These are phyloP conservation scores for Danionella cerebrum DNA, from an alignment of 2,113 vertebrate species.

Conservation along the genomic window DNA sequence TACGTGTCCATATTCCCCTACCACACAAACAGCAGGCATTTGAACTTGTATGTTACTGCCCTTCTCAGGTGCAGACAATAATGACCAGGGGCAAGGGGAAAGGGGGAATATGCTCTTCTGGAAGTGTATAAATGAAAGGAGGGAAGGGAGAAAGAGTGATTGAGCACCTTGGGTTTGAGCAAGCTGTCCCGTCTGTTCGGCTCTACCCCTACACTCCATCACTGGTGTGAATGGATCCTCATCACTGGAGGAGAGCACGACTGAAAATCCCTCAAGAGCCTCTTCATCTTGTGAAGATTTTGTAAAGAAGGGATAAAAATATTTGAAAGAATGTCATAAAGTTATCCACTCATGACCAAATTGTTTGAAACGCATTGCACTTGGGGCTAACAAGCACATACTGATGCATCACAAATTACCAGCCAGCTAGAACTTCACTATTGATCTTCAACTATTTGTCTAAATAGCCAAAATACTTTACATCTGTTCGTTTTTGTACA, in stretches of 20 bases:
- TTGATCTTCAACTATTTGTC: too few relatives aligned
- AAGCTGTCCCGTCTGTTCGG: conserved; percentile 59
- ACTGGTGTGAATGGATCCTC: conserved; percentile 51
- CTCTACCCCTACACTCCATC: conserved; percentile 60
- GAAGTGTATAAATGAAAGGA: conserved; percentile 42
- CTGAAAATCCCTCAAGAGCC: not conserved
- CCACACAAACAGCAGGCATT: not conserved
- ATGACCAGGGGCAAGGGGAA: conserved; percentile 36
- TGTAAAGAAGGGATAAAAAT: too few relatives aligned
- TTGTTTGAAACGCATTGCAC: too few relatives aligned
- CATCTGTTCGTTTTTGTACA: too few relatives aligned
- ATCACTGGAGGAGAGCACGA: conserved; percentile 42
- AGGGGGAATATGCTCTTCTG: conserved; percentile 31
- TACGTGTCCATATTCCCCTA: not conserved
- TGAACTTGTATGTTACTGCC: conserved; percentile 1
- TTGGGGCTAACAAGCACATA: too few relatives aligned
- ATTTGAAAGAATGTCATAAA: too few relatives aligned
- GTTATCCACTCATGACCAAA: too few relatives aligned
- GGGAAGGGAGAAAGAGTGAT: conserved; percentile 54
- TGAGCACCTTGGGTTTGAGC: conserved; percentile 58
- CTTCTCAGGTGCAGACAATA: conserved; percentile 40
- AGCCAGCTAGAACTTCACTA: too few relatives aligned
- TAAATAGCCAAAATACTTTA: too few relatives aligned
- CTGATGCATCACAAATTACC: too few relatives aligned
- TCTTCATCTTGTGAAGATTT: not conserved